Evolutionary conservation across 92 coral and sea anemone genomes (phyloP).

Genomic region (Galaxea fascicularis): DNA sequence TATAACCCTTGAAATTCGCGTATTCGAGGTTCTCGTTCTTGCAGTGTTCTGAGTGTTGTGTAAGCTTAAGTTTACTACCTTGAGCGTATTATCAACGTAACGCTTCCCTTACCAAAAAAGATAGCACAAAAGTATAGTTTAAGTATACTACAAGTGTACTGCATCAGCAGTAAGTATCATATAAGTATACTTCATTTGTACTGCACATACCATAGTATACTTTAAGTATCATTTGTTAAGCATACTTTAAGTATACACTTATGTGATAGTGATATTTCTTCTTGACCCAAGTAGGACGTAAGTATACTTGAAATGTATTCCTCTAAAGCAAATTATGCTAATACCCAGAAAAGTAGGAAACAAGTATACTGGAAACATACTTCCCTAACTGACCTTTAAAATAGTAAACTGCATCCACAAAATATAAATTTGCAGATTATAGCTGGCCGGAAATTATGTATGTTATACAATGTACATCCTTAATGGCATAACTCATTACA

Average conservation of each 20-base stretch:
- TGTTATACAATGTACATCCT: too few species aligned
- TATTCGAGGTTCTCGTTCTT: too few species aligned
- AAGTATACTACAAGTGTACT: slow-evolving; percentile 11
- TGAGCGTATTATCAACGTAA: too few species aligned
- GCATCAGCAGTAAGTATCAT: neutral
- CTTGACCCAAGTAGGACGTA: neutral
- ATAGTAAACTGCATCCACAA: too few species aligned
- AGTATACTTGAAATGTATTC: slow-evolving; percentile 9
- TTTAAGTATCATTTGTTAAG: slow-evolving; percentile 7
- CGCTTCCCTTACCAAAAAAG: slow-evolving; percentile 14
- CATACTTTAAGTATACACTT: slow-evolving; percentile 11
- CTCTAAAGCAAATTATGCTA: slow-evolving; percentile 1
- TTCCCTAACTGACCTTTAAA: neutral
- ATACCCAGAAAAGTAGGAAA: slow-evolving; percentile 3
- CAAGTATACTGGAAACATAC: slow-evolving; percentile 1
- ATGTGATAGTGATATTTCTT: neutral
- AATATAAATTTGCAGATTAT: too few species aligned
- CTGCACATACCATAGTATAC: slow-evolving; percentile 1
- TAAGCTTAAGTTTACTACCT: too few species aligned
- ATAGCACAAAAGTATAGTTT: slow-evolving; percentile 19
- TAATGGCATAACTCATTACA: too few species aligned
- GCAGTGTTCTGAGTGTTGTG: too few species aligned
- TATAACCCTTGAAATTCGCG: too few species aligned
- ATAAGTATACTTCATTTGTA: slow-evolving; percentile 1
- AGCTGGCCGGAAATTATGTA: too few species aligned